Conservation (phyloP, 2,113 vertebrate genomes). For the Corvus hawaiiensis region DNA sequence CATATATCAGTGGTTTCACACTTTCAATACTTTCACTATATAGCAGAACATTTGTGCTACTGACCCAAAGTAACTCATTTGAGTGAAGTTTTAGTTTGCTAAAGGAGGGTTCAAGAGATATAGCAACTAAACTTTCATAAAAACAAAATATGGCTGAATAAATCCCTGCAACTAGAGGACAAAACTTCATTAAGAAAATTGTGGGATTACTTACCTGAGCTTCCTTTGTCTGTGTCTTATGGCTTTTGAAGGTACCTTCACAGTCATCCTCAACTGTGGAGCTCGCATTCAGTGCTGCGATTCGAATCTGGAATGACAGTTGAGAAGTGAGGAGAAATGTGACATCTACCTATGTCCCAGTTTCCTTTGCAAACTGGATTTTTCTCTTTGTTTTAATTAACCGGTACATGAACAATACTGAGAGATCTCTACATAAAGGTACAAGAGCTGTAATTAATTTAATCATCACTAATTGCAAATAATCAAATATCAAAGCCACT, state of each 20-base stretch:
- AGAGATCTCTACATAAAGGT: not conserved
- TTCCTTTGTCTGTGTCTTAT: constrained; percentile 93
- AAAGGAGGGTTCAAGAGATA: not conserved
- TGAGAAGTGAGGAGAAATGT: fast-evolving
- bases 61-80: not conserved
- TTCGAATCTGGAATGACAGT: constrained; percentile 81
- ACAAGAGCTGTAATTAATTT: not conserved
- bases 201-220: constrained; percentile 79
- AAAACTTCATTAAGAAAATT: not conserved
- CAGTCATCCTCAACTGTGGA: constrained; percentile 86
- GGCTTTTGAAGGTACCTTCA: constrained; percentile 84
- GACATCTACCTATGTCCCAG: not conserved
- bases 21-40: not conserved
- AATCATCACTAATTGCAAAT: not conserved
- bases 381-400: not conserved
- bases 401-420: not conserved
- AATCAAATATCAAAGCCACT: not conserved
- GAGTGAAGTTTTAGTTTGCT: not conserved
- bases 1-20: not conserved
- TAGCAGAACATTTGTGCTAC: not conserved
- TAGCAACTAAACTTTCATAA: not conserved
- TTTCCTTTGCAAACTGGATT: not conserved
- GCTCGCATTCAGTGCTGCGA: constrained; percentile 92
- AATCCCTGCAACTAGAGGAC: not conserved
- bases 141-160: not conserved